A percentile compares a stretch with the other conserved stretches of the same genome.
Conservation (phyloP, 2,888 invertebrate species). For the Fragum whitleyi region DNA sequence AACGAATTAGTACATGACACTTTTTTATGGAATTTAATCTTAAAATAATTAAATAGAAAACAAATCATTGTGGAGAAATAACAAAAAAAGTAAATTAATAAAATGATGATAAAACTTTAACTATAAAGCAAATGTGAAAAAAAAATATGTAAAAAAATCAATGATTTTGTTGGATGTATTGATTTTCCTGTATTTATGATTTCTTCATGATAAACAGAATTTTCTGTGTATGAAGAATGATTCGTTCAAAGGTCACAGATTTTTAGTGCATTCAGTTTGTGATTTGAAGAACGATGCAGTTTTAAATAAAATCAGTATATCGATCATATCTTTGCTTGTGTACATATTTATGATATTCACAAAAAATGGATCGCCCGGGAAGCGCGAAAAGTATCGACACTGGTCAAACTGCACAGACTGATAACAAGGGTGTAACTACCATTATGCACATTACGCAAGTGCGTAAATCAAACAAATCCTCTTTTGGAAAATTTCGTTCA, state of each 20-base stretch:
- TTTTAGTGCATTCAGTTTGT: constrained; percentile 54
- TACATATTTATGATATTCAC: too few species aligned
- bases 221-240: constrained; percentile 45
- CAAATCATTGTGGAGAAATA: too few species aligned
- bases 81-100: neutral
- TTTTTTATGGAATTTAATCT: too few species aligned
- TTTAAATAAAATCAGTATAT: constrained; percentile 37
- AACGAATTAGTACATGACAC: too few species aligned
- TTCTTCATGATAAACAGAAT: constrained; percentile 43
- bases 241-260: constrained; percentile 22
- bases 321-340: neutral
- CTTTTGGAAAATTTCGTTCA: too few species aligned
- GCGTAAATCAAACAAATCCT: too few species aligned
- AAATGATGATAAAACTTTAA: neutral
- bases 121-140: neutral
- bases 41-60: too few species aligned
- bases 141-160: neutral
- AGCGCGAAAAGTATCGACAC: too few species aligned
- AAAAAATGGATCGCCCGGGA: too few species aligned
- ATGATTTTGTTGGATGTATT: neutral
- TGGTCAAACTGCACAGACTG: too few species aligned
- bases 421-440: too few species aligned
- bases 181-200: constrained; percentile 45
- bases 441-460: too few species aligned
- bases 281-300: constrained; percentile 22